Conservation (phyloP, 2,113 vertebrate species). For the Sapajus apella region DNA sequence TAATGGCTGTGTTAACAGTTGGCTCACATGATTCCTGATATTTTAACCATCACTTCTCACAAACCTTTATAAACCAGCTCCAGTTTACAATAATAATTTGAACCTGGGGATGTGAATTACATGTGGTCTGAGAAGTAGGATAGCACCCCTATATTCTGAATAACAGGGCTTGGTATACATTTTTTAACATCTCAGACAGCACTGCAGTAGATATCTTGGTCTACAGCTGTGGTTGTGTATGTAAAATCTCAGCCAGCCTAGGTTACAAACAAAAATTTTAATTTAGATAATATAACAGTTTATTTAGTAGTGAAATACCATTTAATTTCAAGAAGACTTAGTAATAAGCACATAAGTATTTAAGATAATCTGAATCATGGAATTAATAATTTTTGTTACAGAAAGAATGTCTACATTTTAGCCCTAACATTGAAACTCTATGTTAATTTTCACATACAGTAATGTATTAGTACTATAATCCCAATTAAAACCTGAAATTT, state of each 20-base stretch:
- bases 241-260: not conserved
- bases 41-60: not conserved
- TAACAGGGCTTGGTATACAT: not conserved
- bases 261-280: not conserved
- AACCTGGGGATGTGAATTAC: not conserved
- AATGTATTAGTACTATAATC: not conserved
- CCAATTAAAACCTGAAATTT: slow-evolving; percentile 16
- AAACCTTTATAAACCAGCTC: not conserved
- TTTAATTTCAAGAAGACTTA: not conserved
- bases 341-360: not conserved
- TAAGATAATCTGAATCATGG: not conserved
- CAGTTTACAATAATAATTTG: not conserved
- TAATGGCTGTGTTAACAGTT: not conserved
- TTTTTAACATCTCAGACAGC: not conserved
- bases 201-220: not conserved
- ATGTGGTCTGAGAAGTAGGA: not conserved
- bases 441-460: not conserved
- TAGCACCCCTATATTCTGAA: not conserved
- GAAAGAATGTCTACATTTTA: not conserved
- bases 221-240: not conserved
- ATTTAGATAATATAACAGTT: not conserved
- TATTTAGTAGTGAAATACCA: not conserved
- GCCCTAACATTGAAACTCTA: not conserved
- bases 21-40: not conserved
- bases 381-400: not conserved